Evolutionary conservation across 2,888 invertebrate genomes (phyloP).

Genomic region (Orchesellides sinensis): DNA sequence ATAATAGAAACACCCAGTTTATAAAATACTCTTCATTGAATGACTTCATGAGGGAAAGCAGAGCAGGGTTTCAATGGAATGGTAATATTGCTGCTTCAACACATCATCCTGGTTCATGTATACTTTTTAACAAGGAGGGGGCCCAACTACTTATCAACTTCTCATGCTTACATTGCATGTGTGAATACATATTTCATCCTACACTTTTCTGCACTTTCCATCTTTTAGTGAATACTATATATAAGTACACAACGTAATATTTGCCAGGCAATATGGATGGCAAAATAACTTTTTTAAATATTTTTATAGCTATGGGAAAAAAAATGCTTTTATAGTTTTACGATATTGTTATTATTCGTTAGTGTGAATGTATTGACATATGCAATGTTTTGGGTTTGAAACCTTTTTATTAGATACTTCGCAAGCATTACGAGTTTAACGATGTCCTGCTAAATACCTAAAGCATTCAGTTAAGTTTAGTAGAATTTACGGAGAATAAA

Average conservation of each 20-base stretch:
- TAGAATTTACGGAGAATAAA: too few species aligned
- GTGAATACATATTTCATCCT: not conserved
- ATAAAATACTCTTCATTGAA: conserved; percentile 21
- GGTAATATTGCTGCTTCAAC: not conserved
- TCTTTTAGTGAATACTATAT: not conserved
- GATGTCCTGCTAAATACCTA: too few species aligned
- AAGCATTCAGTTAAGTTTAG: too few species aligned
- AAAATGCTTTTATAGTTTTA: too few species aligned
- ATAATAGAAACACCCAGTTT: not conserved
- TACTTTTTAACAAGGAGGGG: not conserved
- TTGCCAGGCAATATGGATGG: too few species aligned
- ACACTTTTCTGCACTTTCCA: not conserved
- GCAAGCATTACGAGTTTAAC: too few species aligned
- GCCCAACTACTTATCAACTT: not conserved
- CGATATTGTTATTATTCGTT: too few species aligned
- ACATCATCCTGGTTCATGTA: not conserved
- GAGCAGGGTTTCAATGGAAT: not conserved
- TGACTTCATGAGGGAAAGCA: not conserved
- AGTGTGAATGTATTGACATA: not conserved
- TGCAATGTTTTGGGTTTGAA: too few species aligned
- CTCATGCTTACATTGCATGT: not conserved
- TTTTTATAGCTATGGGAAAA: too few species aligned
- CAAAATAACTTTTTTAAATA: too few species aligned
- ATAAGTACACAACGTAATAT: too few species aligned
- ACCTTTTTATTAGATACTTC: too few species aligned